Conservation (phyloP, 2,113 vertebrate genomes). For the Pipa parva region DNA sequence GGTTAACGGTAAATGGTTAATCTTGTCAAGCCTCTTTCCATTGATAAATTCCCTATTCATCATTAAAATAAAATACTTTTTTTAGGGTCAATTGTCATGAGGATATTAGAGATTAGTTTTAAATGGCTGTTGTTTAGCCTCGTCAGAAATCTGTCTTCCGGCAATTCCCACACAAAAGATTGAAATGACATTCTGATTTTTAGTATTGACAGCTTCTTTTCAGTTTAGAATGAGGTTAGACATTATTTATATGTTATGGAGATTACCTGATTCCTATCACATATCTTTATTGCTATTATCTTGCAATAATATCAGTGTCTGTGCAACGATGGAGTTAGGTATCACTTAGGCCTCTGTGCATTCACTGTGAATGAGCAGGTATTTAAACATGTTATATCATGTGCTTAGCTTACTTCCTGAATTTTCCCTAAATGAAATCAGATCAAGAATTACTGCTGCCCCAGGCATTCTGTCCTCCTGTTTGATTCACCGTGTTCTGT, state of each 20-base stretch:
- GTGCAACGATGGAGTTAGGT: conserved; percentile 25
- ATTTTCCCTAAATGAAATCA: conserved; percentile 46
- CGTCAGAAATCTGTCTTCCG: conserved; percentile 15
- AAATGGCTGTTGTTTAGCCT: background rate
- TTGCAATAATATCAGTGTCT: conserved; percentile 8
- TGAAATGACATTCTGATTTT: conserved; percentile 9
- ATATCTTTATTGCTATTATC: conserved; percentile 35
- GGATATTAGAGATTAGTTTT: background rate
- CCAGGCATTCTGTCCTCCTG: conserved; percentile 42
- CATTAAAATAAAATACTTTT: background rate
- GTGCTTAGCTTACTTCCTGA: conserved; percentile 43
- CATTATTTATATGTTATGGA: conserved; percentile 22
- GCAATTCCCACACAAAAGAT: conserved; percentile 1
- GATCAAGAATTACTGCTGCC: conserved; percentile 46
- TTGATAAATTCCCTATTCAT: too few species aligned
- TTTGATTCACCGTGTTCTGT: conserved; percentile 43
- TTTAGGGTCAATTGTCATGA: background rate
- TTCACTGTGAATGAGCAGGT: conserved; percentile 37
- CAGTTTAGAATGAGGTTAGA: conserved; percentile 31
- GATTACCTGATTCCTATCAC: conserved; percentile 45
- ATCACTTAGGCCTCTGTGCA: conserved; percentile 28
- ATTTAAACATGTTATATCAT: conserved; percentile 46
- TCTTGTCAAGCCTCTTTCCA: too few species aligned
- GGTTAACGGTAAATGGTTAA: too few species aligned
- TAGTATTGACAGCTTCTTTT: background rate